Percentiles rank a stretch among this genome's conserved stretches.
Conservation (phyloP, 2,888 invertebrate species). For the Eristalis arbustorum region DNA sequence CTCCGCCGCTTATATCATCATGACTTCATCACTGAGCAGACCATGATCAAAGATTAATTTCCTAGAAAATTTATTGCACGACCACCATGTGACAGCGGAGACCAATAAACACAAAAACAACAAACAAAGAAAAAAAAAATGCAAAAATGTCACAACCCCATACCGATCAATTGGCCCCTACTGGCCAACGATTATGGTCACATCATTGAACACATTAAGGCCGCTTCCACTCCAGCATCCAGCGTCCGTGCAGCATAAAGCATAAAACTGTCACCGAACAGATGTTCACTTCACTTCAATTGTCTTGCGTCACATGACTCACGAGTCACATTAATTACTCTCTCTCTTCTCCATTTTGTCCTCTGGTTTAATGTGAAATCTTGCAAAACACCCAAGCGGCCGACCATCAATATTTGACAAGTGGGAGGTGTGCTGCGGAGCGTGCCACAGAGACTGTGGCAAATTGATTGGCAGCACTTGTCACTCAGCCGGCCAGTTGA, state of each 20-base stretch:
- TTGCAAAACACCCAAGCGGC: not conserved
- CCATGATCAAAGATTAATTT: not conserved
- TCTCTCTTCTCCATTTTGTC: not conserved
- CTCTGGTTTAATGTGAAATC: not conserved
- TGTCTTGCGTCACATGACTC: slow-evolving; percentile 7
- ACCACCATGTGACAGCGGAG: slow-evolving; percentile 5
- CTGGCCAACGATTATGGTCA: slow-evolving; percentile 11
- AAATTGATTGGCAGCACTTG: slow-evolving; percentile 8
- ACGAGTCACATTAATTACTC: slow-evolving; percentile 16
- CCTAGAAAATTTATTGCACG: not conserved
- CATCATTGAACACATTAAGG: slow-evolving; percentile 29
- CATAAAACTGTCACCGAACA: slow-evolving; percentile 10
- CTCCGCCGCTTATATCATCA: not conserved
- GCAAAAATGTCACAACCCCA: not conserved
- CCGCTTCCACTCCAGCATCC: not conserved
- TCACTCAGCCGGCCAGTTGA: slow-evolving; percentile 11
- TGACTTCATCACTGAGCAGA: slow-evolving; percentile 13
- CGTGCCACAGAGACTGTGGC: not conserved
- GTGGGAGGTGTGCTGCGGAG: not conserved
- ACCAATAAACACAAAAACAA: not conserved
- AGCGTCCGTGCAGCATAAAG: not conserved
- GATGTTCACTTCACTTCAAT: slow-evolving; percentile 32
- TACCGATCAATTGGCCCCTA: slow-evolving; percentile 2
- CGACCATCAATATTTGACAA: not conserved
- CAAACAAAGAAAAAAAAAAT: too few species aligned